Evolutionary conservation across 2,797 vertebrate species (phyloP).

Genomic region (Betta splendens): DNA sequence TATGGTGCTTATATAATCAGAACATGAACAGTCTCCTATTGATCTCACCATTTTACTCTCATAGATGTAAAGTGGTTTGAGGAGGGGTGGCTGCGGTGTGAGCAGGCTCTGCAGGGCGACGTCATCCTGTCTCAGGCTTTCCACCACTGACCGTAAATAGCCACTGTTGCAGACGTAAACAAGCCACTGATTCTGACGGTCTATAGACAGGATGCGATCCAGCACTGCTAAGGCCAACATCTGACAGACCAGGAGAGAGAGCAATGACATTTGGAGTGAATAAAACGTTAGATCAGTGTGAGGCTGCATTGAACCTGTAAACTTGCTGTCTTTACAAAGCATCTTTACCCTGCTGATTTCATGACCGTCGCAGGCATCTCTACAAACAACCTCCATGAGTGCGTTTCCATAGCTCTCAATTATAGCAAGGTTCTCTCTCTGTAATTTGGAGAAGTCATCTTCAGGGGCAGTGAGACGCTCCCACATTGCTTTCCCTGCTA

Average conservation of each 20-base stretch:
- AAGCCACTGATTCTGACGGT: slow-evolving; percentile 95
- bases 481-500: slow-evolving; percentile 93
- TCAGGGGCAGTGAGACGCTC: slow-evolving; percentile 96
- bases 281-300: neutral
- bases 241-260: slow-evolving; percentile 70
- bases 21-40: neutral
- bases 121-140: slow-evolving; percentile 93
- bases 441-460: slow-evolving; percentile 94
- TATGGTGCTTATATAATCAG: neutral
- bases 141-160: slow-evolving; percentile 94
- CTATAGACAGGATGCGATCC: slow-evolving; percentile 94
- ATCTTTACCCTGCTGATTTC: slow-evolving; percentile 92
- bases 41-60: slow-evolving; percentile 96
- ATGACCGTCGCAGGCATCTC: slow-evolving; percentile 96
- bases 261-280: no score
- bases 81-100: slow-evolving; percentile 91
- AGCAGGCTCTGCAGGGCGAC: slow-evolving; percentile 89
- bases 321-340: neutral
- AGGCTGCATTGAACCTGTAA: neutral
- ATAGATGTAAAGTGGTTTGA: slow-evolving; percentile 96
- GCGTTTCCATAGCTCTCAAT: slow-evolving; percentile 95
- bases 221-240: slow-evolving; percentile 95
- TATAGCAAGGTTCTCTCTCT: slow-evolving; percentile 93
- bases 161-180: slow-evolving; percentile 94
- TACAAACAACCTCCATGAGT: slow-evolving; percentile 97